Conservation (phyloP, 2,888 invertebrate genomes). For the Siphlonurus alternatus region DNA sequence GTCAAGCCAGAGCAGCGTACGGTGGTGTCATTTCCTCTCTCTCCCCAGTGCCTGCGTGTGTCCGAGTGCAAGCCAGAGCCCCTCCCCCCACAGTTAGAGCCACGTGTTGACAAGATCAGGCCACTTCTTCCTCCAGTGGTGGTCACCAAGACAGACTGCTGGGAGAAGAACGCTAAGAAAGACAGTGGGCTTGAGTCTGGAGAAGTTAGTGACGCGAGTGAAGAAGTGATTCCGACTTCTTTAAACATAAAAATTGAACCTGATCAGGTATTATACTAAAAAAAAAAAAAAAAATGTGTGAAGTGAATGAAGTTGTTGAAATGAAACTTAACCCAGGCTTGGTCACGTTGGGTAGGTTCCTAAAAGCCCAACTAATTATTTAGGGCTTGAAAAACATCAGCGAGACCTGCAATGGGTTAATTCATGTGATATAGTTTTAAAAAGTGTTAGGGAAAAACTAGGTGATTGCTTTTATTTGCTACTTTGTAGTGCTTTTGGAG, state of each 20-base stretch:
- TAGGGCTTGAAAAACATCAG: no score
- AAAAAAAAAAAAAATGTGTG: no score
- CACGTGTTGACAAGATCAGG: not conserved
- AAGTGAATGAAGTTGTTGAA: no score
- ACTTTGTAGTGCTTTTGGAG: no score
- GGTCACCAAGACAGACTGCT: constrained; percentile 13
- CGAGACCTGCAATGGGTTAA: no score
- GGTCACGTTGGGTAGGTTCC: no score
- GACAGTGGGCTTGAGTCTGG: constrained; percentile 28
- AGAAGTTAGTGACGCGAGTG: constrained; percentile 26
- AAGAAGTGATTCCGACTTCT: constrained; percentile 17
- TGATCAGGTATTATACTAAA: not conserved
- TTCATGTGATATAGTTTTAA: no score
- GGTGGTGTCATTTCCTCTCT: not conserved
- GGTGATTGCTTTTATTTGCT: no score
- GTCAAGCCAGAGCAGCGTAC: not conserved
- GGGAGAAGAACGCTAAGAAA: constrained; percentile 23
- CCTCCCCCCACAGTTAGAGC: constrained; percentile 7
- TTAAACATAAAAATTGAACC: not conserved
- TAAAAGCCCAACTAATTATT: no score
- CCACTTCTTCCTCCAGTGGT: not conserved
- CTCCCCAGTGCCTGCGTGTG: not conserved
- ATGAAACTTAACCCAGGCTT: no score
- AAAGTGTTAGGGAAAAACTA: no score
- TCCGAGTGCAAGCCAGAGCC: constrained; percentile 8